Conservation (phyloP, 2,113 vertebrate genomes). For the Macrotus californicus region DNA sequence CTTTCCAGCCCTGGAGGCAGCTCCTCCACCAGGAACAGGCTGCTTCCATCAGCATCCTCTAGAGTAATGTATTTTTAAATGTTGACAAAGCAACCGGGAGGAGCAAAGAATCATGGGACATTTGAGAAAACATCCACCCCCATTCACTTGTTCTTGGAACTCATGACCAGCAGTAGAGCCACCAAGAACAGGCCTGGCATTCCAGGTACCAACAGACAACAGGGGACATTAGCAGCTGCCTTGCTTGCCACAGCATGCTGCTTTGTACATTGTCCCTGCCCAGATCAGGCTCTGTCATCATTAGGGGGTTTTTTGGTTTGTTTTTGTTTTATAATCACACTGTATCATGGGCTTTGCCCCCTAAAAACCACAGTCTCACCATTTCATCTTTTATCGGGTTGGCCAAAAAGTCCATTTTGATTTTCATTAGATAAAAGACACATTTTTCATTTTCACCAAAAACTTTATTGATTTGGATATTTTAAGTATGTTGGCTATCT, state of each 20-base stretch:
- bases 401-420: too few relatives aligned
- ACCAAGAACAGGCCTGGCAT: constrained; percentile 33
- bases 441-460: too few relatives aligned
- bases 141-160: constrained; percentile 39
- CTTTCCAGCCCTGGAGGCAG: background rate
- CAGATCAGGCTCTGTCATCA: background rate
- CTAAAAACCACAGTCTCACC: background rate
- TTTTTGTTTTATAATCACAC: background rate
- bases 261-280: constrained; percentile 23
- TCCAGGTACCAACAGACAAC: constrained; percentile 9
- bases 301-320: background rate
- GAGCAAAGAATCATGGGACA: constrained; percentile 23
- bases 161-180: constrained; percentile 24
- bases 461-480: too few relatives aligned
- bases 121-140: constrained; percentile 25
- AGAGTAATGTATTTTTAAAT: constrained; percentile 66
- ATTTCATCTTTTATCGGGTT: background rate
- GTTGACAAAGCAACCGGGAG: constrained; percentile 38
- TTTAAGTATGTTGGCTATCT: too few relatives aligned
- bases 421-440: too few relatives aligned
- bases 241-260: background rate
- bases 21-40: background rate
- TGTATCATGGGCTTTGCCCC: background rate
- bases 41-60: constrained; percentile 50
- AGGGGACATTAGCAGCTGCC: constrained; percentile 37